A percentile compares a stretch with the other conserved stretches of the same genome.
These are phyloP conservation scores for Atlantisia rogersi DNA, from an alignment of 2,113 vertebrate species.

Conservation along the genomic window DNA sequence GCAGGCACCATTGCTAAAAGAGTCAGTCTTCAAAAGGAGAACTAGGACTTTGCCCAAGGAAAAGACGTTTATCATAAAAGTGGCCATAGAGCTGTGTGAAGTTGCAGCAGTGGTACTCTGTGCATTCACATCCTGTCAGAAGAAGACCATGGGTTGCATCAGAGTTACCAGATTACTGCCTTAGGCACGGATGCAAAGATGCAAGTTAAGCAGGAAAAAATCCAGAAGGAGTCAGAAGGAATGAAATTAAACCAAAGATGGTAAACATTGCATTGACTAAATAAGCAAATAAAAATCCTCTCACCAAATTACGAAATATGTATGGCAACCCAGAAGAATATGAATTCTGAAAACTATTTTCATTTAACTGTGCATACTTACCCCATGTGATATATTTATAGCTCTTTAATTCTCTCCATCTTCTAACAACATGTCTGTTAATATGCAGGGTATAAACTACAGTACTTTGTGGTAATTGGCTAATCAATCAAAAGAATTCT, in stretches of 20 bases:
- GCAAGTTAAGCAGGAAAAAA: not conserved
- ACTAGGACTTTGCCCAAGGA: not conserved
- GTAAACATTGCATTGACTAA: not conserved
- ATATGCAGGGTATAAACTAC: conserved; percentile 26
- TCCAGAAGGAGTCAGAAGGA: not conserved
- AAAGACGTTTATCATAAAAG: not conserved
- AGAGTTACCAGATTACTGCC: not conserved
- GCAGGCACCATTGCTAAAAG: not conserved
- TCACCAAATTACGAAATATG: not conserved
- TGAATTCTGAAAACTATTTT: not conserved
- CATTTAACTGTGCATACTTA: not conserved
- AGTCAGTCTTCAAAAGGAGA: not conserved
- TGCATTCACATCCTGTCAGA: rapidly evolving
- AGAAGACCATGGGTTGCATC: not conserved
- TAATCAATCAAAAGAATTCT: conserved; percentile 66
- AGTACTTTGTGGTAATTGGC: conserved; percentile 48
- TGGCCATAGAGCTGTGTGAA: not conserved
- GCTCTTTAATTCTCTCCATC: not conserved
- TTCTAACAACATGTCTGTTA: conserved; percentile 27
- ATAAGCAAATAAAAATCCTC: not conserved
- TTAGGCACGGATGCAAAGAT: not conserved
- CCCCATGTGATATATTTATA: conserved; percentile 4
- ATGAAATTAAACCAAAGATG: not conserved
- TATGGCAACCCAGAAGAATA: not conserved
- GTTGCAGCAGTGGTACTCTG: not conserved